A percentile compares a stretch with the other conserved stretches of the same genome.
Conservation (phyloP, 2,113 vertebrate species). For the Serilophus lunatus region DNA sequence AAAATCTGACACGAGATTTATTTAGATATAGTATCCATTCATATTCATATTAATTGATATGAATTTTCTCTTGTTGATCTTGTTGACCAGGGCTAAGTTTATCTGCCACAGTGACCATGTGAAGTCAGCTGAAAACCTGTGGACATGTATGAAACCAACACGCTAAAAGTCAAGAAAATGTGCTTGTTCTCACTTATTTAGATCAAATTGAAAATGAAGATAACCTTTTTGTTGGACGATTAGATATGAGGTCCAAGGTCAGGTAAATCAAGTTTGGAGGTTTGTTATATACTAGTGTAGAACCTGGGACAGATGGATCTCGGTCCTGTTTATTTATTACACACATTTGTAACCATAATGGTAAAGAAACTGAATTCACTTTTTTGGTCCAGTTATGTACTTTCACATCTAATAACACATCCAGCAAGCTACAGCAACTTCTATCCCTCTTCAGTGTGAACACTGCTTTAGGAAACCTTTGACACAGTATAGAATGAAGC, state of each 20-base stretch:
- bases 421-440: background rate
- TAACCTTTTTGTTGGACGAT: background rate
- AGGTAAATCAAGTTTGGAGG: background rate
- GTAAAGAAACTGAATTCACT: background rate
- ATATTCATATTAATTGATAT: background rate
- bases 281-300: fast-evolving
- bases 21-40: background rate
- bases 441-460: background rate
- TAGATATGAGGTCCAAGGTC: background rate
- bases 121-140: background rate
- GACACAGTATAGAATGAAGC: background rate
- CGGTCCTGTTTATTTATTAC: background rate
- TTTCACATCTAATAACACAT: background rate
- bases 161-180: background rate
- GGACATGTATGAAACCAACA: background rate
- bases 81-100: background rate
- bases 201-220: background rate
- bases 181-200: background rate
- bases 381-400: background rate
- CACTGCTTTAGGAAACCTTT: background rate
- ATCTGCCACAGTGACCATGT: background rate
- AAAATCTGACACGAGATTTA: background rate
- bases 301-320: background rate
- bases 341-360: background rate
- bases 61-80: background rate